These are phyloP conservation scores for Euthynnus affinis DNA, from an alignment of 2,797 vertebrate genomes.

Conservation along the genomic window DNA sequence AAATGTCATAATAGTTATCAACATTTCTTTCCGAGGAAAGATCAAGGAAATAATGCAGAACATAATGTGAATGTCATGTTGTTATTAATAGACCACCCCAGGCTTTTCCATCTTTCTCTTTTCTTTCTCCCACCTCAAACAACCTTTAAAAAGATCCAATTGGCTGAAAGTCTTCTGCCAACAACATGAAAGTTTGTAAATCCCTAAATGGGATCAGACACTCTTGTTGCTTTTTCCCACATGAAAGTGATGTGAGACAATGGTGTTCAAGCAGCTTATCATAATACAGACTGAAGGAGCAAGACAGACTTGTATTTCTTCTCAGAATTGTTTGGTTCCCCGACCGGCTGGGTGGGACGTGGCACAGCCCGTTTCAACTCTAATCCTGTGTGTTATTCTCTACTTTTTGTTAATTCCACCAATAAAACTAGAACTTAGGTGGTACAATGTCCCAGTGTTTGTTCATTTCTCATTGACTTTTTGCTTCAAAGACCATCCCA, in stretches of 20 bases:
- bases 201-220: constrained; percentile 57
- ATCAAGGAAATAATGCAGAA: constrained; percentile 25
- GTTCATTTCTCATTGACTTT: constrained; percentile 13
- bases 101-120: constrained; percentile 31
- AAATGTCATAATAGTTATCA: constrained; percentile 13
- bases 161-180: constrained; percentile 33
- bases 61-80: constrained; percentile 21
- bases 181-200: constrained; percentile 58
- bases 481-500: constrained; percentile 4
- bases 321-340: constrained; percentile 74
- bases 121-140: constrained; percentile 34
- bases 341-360: constrained; percentile 65
- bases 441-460: constrained; percentile 17
- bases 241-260: constrained; percentile 81
- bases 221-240: constrained; percentile 58
- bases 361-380: constrained; percentile 55
- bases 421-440: constrained; percentile 33
- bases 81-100: constrained; percentile 33
- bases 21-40: constrained; percentile 5
- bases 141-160: constrained; percentile 17
- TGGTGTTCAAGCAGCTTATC: constrained; percentile 74
- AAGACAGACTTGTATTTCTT: constrained; percentile 62
- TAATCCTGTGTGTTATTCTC: constrained; percentile 57
- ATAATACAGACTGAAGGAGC: constrained; percentile 67
- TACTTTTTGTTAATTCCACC: constrained; percentile 55